Conservation (phyloP, 2,888 invertebrate species). For the Eurois occulta region DNA sequence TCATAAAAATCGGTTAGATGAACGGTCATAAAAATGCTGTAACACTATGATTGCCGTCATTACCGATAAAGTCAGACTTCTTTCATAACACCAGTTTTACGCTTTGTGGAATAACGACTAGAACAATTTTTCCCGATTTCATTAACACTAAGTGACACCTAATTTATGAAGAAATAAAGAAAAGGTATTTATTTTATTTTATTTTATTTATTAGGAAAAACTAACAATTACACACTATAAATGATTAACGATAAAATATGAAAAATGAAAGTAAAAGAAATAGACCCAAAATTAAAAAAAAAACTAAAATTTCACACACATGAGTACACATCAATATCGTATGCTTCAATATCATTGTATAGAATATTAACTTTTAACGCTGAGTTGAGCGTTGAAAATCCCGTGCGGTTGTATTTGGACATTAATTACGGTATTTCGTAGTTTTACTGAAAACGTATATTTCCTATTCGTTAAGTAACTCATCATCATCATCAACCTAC, state of each 20-base stretch:
- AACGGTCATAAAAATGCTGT: neutral
- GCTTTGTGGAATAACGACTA: neutral
- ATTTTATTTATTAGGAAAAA: no score
- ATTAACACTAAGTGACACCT: neutral
- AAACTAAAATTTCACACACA: no score
- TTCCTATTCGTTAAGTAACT: neutral
- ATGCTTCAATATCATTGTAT: no score
- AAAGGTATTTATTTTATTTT: no score
- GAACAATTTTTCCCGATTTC: neutral
- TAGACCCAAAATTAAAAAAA: no score
- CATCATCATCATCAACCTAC: no score
- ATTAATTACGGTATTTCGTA: neutral
- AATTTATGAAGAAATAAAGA: neutral
- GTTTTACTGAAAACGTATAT: neutral
- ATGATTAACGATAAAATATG: no score
- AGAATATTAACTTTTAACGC: neutral
- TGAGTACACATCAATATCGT: no score
- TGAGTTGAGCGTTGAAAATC: neutral
- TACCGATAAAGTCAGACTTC: neutral
- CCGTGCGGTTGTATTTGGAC: neutral
- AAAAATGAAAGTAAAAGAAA: neutral
- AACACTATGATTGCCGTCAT: conserved; percentile 1
- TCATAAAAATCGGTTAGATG: conserved; percentile 12
- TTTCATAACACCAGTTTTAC: neutral
- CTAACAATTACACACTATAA: no score